Conservation (phyloP, 2,113 vertebrate species). For the Australoheros scitulus region DNA sequence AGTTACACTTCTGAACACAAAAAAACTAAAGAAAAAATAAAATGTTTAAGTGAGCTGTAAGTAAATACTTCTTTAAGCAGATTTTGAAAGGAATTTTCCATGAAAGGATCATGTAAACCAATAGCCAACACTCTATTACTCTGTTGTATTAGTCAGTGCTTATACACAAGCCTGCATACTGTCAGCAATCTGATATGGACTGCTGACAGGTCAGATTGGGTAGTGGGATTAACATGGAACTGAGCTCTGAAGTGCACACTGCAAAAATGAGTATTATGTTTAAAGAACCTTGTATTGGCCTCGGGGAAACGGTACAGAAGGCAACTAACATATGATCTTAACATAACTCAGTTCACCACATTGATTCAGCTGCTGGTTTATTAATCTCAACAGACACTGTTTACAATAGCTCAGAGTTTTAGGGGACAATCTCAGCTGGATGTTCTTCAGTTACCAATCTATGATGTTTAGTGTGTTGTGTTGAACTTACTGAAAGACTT, state of each 20-base stretch:
- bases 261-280: neutral
- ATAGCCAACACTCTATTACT: neutral
- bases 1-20: too few relatives aligned
- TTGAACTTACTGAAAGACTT: too few relatives aligned
- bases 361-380: too few relatives aligned
- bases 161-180: conserved; percentile 1
- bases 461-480: too few relatives aligned
- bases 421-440: too few relatives aligned
- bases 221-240: neutral
- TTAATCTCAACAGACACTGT: too few relatives aligned
- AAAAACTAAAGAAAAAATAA: neutral
- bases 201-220: neutral
- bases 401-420: too few relatives aligned
- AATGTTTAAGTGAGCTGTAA: conserved; percentile 7
- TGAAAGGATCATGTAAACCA: neutral
- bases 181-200: conserved; percentile 1
- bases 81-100: conserved; percentile 25
- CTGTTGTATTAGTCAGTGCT: neutral
- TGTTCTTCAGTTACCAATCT: too few relatives aligned
- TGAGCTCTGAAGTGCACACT: neutral
- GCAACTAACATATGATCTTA: neutral
- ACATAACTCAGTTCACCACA: neutral
- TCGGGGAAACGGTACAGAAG: neutral
- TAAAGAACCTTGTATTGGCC: neutral
- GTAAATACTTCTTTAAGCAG: conserved; percentile 6